Evolutionary conservation across 2,888 invertebrate species (phyloP), one percentile per base, ranked within the genome.

Genomic region (Cabera pusaria): DNA sequence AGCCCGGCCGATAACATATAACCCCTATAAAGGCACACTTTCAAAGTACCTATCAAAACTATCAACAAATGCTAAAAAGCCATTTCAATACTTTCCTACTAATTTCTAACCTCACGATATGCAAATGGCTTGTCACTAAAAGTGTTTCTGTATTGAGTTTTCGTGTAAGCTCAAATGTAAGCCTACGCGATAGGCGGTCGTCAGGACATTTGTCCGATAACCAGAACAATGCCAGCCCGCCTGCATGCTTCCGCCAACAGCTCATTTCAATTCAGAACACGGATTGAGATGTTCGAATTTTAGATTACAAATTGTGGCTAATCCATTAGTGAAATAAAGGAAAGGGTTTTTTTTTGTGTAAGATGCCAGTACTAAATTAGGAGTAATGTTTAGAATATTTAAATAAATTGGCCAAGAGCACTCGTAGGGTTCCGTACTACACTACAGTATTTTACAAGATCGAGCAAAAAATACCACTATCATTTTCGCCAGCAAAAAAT

Each of bases 201-300:
- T 52, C 56, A 52, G 49, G 64, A 69, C 68, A 69, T 63, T 70
- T 70, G 71, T 69, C 41, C 45, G 65, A 65, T 70, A 69, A 54
- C 49, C 52, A 57, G 44, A 64, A 74, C 73, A 73, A 72, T 73
- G 58, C 34, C 37, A 10, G 24, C 34, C 41, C 44, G 43, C 44
- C 38, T 52, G 49, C 49, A 46, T 59, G 56, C 62, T 74, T 71
- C 70, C 72, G 70, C 47, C 50, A 46, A 33, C 38, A 46, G 49
- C 56, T 58, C 66, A 78, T 81, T 79, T 67, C 49, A 65, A 82
- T 83, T 78, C 79, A 56, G 59, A 64, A 63, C 78, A 71, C 65
- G 70, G 27, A 61, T 62, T 65, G 62, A 71, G 60, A 67, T 59
- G 60, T 68, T 64, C 36, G 31, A n/a, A 52, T 61, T 68, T 66